Evolutionary conservation across 2,113 vertebrate genomes (phyloP).

Genomic region (Turnix velox): DNA sequence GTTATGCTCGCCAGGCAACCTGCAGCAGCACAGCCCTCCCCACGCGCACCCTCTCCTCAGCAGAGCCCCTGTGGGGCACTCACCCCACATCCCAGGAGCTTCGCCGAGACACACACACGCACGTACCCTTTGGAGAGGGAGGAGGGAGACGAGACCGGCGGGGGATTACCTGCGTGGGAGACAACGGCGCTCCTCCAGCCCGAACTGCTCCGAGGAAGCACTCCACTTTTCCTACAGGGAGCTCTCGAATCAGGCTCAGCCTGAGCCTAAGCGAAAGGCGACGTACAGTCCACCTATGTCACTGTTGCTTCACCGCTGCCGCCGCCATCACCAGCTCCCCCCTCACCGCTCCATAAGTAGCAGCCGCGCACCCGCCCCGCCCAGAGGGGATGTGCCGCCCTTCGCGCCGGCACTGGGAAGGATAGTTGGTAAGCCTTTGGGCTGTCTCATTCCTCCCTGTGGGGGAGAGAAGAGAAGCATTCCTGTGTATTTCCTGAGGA

Average conservation of each 20-base stretch:
- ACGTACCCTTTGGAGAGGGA: neutral
- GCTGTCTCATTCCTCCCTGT: neutral
- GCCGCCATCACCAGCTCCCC: constrained; percentile 24
- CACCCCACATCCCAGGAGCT: neutral
- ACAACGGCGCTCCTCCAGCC: neutral
- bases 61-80: neutral
- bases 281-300: accelerated
- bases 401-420: neutral
- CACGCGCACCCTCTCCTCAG: neutral
- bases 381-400: neutral
- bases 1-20: neutral
- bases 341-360: neutral
- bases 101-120: neutral
- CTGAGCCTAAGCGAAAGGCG: neutral
- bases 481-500: too few species aligned
- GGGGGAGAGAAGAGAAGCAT: accelerated
- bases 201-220: neutral
- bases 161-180: neutral
- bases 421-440: constrained; percentile 9
- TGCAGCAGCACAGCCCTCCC: neutral
- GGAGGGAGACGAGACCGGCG: neutral
- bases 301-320: accelerated
- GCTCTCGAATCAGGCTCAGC: neutral
- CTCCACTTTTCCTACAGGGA: neutral
- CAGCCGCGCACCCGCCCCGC: neutral